These are phyloP conservation scores for Macrocentrus cingulum DNA, from an alignment of 1,140 invertebrate genomes.

Conservation along the genomic window DNA sequence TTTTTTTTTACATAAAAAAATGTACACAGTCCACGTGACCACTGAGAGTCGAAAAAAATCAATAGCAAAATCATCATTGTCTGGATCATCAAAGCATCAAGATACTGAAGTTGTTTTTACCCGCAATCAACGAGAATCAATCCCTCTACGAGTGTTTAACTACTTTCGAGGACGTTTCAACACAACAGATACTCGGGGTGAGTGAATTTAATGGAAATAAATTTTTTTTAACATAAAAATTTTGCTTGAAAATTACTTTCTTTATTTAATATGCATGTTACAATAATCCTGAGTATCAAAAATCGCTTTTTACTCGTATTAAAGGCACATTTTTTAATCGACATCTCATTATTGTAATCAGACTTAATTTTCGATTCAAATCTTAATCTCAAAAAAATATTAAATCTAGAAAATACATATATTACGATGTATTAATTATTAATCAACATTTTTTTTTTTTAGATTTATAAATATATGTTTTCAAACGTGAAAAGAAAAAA, in stretches of 20 bases:
- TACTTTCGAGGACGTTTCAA: constrained; percentile 45
- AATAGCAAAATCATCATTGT: constrained; percentile 29
- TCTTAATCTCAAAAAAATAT: no score
- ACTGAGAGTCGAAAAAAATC: constrained; percentile 29
- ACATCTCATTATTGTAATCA: no score
- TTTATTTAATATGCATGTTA: no score
- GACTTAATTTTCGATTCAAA: no score
- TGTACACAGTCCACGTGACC: constrained; percentile 49
- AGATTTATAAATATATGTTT: no score
- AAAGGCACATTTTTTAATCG: no score
- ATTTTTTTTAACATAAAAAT: constrained; percentile 1
- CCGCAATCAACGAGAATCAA: constrained; percentile 38
- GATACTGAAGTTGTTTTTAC: constrained; percentile 39
- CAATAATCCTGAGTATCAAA: no score
- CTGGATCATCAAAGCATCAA: constrained; percentile 29
- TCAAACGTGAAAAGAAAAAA: no score
- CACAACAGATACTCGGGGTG: constrained; percentile 34
- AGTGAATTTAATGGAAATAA: constrained; percentile 21
- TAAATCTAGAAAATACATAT: no score
- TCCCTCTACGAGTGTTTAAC: constrained; percentile 40
- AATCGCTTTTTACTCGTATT: no score
- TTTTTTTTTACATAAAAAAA: constrained; percentile 11
- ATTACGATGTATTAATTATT: no score
- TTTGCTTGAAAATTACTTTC: constrained; percentile 23
- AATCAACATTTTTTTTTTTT: no score